Conservation (phyloP, 2,113 vertebrate genomes). For the Gopherus flavomarginatus region DNA sequence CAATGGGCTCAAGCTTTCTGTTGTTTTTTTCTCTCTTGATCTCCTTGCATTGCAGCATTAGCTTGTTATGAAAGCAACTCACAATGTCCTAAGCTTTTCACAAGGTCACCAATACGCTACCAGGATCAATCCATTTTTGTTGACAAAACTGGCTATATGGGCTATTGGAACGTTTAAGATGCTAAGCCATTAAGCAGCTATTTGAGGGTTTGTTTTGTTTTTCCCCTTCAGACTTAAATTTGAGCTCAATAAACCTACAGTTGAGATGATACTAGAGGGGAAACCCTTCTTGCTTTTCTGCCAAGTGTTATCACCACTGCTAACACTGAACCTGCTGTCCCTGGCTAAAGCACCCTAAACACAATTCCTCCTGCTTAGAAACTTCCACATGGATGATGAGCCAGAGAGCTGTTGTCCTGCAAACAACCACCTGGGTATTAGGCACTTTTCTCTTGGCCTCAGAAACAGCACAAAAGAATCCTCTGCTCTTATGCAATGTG, state of each 20-base stretch:
- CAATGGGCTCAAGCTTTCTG: background rate
- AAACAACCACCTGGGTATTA: background rate
- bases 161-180: background rate
- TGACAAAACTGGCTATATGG: background rate
- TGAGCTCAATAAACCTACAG: background rate
- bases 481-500: constrained; percentile 62
- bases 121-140: background rate
- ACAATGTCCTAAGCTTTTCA: background rate
- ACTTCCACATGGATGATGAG: background rate
- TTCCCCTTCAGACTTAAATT: background rate
- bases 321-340: background rate
- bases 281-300: background rate
- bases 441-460: constrained; percentile 33
- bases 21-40: background rate
- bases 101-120: accelerated
- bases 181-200: background rate
- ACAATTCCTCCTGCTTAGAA: background rate
- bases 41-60: background rate
- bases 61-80: background rate
- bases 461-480: constrained; percentile 56
- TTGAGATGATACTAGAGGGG: background rate
- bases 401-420: background rate
- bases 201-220: background rate
- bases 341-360: background rate
- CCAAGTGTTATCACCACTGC: background rate